Conservation (phyloP, 2,113 vertebrate genomes). For the Macrotus californicus region DNA sequence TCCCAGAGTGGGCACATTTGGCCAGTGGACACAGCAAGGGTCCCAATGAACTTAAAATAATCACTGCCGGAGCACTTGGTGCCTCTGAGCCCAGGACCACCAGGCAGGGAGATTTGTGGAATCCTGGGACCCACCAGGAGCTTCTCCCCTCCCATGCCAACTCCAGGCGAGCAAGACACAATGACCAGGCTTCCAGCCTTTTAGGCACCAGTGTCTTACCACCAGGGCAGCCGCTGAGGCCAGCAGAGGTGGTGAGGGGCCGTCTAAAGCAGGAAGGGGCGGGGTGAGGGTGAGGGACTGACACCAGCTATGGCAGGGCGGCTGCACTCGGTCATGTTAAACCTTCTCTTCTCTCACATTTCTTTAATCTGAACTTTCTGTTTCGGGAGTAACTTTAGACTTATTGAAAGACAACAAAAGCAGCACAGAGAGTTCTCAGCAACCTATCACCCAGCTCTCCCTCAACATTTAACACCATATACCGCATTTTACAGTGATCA, state of each 20-base stretch:
- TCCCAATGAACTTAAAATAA: background rate
- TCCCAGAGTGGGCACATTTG: background rate
- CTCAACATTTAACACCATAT: background rate
- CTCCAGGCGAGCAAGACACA: accelerated
- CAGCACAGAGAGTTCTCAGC: background rate
- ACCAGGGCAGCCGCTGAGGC: background rate
- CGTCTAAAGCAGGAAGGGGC: no score
- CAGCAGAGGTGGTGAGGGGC: no score
- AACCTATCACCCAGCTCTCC: background rate
- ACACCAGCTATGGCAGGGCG: background rate
- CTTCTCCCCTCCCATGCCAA: no score
- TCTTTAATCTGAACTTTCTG: background rate
- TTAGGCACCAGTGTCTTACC: accelerated
- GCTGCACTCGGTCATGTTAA: background rate
- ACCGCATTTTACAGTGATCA: background rate
- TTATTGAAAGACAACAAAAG: background rate
- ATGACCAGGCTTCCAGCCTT: background rate
- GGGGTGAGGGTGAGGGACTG: no score
- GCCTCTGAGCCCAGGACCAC: background rate
- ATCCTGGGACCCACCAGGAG: background rate
- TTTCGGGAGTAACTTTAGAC: background rate
- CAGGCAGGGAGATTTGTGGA: background rate
- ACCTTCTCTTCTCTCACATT: background rate
- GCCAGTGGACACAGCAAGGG: background rate
- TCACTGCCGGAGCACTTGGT: no score